Evolutionary conservation across 2,888 invertebrate species (phyloP).

Genomic region (Brachyopa scutellaris): DNA sequence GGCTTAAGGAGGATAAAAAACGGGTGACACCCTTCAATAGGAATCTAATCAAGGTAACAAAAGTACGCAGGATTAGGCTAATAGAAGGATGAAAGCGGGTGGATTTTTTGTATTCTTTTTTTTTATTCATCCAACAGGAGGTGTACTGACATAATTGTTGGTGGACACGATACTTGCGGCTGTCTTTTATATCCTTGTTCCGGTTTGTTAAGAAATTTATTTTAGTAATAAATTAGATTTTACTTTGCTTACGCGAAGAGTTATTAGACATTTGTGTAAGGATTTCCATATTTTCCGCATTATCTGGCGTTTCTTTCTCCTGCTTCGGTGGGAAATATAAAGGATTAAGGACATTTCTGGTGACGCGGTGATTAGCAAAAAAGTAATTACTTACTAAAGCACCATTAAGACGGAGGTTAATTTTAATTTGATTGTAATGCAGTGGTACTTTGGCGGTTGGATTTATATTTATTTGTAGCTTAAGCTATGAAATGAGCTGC

Average conservation of each 20-base stretch:
- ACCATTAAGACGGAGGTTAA: slow-evolving; percentile 20
- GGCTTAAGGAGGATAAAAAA: background rate
- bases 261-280: slow-evolving; percentile 14
- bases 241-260: slow-evolving; percentile 1
- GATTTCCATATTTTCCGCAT: slow-evolving; percentile 27
- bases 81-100: slow-evolving; percentile 28
- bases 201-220: background rate
- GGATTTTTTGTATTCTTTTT: background rate
- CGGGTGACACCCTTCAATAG: background rate
- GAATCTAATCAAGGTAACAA: slow-evolving; percentile 15
- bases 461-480: background rate
- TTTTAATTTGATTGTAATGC: slow-evolving; percentile 32
- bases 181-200: background rate
- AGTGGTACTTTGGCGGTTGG: slow-evolving; percentile 13
- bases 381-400: slow-evolving; percentile 32
- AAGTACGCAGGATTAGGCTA: slow-evolving; percentile 25
- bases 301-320: background rate
- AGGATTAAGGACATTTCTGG: slow-evolving; percentile 29
- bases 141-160: slow-evolving; percentile 1
- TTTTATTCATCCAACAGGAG: background rate
- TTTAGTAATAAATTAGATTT: slow-evolving; percentile 29
- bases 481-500: background rate
- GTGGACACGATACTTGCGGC: slow-evolving; percentile 3
- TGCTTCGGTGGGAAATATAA: background rate
- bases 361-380: slow-evolving; percentile 30